Evolutionary conservation across 2,797 vertebrate species (phyloP).

Genomic region (Notolabrus celidotus): DNA sequence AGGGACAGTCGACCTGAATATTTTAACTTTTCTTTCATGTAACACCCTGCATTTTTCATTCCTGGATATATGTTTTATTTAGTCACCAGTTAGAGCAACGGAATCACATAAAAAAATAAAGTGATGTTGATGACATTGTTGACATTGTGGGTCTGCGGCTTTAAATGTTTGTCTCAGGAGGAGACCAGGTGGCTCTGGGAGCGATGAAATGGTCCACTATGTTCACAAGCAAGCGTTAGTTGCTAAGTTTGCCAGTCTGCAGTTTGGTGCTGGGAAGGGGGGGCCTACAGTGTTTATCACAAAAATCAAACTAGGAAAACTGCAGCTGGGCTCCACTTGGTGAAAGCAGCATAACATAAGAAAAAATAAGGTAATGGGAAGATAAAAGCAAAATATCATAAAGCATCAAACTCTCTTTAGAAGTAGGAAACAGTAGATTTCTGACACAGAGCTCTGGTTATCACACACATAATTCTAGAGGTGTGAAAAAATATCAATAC

Average conservation of each 20-base stretch:
- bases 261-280: constrained; percentile 1
- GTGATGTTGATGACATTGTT: not conserved
- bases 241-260: not conserved
- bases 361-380: too few relatives aligned
- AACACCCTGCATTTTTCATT: not conserved
- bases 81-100: not conserved
- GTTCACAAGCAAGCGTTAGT: not conserved
- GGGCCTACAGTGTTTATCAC: constrained; percentile 1
- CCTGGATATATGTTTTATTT: not conserved
- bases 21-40: constrained; percentile 8
- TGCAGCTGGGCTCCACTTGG: not conserved
- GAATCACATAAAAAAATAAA: constrained; percentile 22
- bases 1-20: constrained; percentile 12
- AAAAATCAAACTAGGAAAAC: not conserved
- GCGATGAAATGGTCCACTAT: not conserved
- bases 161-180: not conserved
- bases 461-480: too few relatives aligned
- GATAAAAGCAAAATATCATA: not conserved
- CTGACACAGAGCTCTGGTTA: too few relatives aligned
- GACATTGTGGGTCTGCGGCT: constrained; percentile 8
- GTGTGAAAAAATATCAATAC: too few relatives aligned
- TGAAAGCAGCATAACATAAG: too few relatives aligned
- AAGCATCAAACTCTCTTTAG: too few relatives aligned
- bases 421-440: too few relatives aligned
- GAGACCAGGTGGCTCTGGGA: not conserved